Evolutionary conservation across 2,888 invertebrate species (phyloP).

Genomic region (Ormyrus thymus): DNA sequence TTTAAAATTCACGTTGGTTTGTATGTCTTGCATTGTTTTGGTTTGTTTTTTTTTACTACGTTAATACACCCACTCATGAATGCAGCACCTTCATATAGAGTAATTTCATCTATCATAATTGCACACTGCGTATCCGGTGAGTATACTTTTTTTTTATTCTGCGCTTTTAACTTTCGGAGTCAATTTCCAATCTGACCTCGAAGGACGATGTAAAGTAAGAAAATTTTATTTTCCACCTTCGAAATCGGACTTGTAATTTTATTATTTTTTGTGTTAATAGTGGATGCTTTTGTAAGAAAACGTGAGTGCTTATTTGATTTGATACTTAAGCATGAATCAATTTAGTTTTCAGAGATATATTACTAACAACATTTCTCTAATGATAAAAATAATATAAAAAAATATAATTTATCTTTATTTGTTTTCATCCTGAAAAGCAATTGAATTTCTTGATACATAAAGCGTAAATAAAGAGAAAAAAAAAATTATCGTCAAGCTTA

Average conservation of each 20-base stretch:
- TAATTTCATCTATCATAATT: slow-evolving; percentile 65
- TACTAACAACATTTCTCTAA: slow-evolving; percentile 24
- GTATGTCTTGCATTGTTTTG: slow-evolving; percentile 8
- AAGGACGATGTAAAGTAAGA: not conserved
- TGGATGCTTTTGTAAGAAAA: slow-evolving; percentile 56
- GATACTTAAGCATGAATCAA: slow-evolving; percentile 24
- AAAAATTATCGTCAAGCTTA: no score
- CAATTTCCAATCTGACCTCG: slow-evolving; percentile 26
- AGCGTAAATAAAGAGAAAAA: no score
- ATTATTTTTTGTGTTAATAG: not conserved
- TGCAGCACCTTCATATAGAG: slow-evolving; percentile 67
- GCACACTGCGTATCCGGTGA: slow-evolving; percentile 68
- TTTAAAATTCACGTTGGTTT: slow-evolving; percentile 14
- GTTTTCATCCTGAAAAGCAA: no score
- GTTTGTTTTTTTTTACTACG: slow-evolving; percentile 42
- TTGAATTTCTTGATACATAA: no score
- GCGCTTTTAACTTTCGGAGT: slow-evolving; percentile 44
- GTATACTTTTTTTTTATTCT: slow-evolving; percentile 70
- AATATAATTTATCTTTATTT: not conserved
- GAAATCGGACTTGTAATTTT: slow-evolving; percentile 19
- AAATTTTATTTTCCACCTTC: not conserved
- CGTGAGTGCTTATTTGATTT: slow-evolving; percentile 52
- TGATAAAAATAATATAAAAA: not conserved
- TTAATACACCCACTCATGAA: slow-evolving; percentile 62
- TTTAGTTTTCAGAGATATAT: slow-evolving; percentile 12